These are phyloP conservation scores for Sapajus apella DNA, from an alignment of 2,113 vertebrate species.

Conservation along the genomic window DNA sequence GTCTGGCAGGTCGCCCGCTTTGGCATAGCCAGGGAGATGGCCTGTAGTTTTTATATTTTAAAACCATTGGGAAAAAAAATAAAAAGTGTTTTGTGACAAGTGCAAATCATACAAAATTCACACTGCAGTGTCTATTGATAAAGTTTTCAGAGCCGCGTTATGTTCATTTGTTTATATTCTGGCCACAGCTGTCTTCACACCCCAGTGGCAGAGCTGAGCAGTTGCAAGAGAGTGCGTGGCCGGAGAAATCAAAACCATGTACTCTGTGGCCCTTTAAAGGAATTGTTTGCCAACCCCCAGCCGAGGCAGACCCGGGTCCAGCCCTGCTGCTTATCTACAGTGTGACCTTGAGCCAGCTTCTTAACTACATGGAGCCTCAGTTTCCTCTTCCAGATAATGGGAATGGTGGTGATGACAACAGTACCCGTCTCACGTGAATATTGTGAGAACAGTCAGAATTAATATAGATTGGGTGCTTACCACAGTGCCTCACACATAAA, in stretches of 20 bases:
- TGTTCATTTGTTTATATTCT: no score
- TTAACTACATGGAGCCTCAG: neutral
- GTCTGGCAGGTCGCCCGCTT: neutral
- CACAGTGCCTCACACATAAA: neutral
- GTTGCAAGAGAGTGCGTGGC: neutral
- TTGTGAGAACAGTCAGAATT: neutral
- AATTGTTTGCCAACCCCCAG: neutral
- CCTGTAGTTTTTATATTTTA: neutral
- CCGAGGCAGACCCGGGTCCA: neutral
- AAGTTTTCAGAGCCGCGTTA: neutral
- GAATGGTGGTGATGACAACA: fast-evolving
- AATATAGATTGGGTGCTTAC: neutral
- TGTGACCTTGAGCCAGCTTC: neutral
- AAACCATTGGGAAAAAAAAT: neutral
- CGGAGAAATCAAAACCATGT: neutral
- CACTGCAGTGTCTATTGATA: neutral
- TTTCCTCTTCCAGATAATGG: neutral
- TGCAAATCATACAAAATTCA: neutral
- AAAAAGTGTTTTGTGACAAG: neutral
- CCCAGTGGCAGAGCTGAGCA: fast-evolving
- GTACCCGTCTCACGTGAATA: fast-evolving
- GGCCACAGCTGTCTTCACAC: neutral
- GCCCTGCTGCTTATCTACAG: fast-evolving
- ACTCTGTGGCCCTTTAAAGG: neutral
- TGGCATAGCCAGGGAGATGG: neutral